These are phyloP conservation scores for Axis porcinus DNA, from an alignment of 2,113 vertebrate species.

Conservation along the genomic window DNA sequence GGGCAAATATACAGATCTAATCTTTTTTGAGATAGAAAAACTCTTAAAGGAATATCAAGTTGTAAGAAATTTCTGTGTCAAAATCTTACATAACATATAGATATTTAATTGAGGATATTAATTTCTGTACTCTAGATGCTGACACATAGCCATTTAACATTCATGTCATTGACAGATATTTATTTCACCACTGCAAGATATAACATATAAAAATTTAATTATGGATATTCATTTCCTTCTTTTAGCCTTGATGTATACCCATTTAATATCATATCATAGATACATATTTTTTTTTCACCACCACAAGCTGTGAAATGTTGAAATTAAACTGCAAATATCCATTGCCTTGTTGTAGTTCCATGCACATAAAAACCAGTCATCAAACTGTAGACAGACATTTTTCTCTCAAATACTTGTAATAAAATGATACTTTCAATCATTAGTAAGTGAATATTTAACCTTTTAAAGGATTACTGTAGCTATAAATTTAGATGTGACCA, in stretches of 20 bases:
- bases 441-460: conserved; percentile 3
- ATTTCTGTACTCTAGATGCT: conserved; percentile 33
- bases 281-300: conserved; percentile 39
- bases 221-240: conserved; percentile 58
- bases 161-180: conserved; percentile 62
- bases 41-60: neutral
- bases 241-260: conserved; percentile 26
- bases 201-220: conserved; percentile 65
- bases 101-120: conserved; percentile 61
- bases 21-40: neutral
- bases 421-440: neutral
- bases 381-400: neutral
- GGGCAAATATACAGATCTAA: neutral
- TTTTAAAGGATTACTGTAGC: neutral
- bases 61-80: neutral
- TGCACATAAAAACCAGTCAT: neutral
- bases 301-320: neutral
- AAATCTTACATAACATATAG: conserved; percentile 44
- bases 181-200: conserved; percentile 50
- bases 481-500: neutral
- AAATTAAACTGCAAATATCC: conserved; percentile 27
- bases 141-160: conserved; percentile 55
- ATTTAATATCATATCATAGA: conserved; percentile 44
- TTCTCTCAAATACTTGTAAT: neutral
- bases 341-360: neutral